Evolutionary conservation across 1,140 invertebrate genomes (phyloP).

Genomic region (Brachionus rubens): DNA sequence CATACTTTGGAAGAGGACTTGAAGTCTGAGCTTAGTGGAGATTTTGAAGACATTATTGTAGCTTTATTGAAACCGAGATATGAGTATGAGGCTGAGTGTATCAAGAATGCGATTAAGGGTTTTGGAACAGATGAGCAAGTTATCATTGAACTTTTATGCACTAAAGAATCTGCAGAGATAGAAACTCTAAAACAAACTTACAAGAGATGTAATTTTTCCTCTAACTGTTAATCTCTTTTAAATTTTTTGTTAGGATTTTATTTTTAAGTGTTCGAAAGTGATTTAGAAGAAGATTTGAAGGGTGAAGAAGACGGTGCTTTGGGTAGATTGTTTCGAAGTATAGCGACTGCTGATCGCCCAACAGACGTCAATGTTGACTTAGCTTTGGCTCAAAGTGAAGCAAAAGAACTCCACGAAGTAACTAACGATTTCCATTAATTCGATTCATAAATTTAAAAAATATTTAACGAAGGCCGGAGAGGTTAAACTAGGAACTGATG

Average conservation of each 20-base stretch:
- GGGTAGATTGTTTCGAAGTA: neutral
- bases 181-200: conserved; percentile 29
- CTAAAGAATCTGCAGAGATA: conserved; percentile 13
- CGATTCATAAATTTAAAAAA: no score
- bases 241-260: neutral
- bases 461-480: no score
- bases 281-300: conserved; percentile 22
- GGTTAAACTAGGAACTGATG: no score
- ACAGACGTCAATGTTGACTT: neutral
- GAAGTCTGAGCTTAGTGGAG: no score
- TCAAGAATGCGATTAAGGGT: conserved; percentile 59
- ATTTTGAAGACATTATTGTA: no score
- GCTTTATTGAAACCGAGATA: no score
- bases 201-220: neutral
- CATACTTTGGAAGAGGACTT: no score
- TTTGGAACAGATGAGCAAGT: conserved; percentile 49
- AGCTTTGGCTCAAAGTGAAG: conserved; percentile 1
- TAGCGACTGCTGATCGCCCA: neutral
- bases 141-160: conserved; percentile 1
- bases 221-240: neutral
- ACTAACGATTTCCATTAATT: no score
- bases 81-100: no score
- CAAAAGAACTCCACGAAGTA: conserved; percentile 12
- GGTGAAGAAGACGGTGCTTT: neutral
- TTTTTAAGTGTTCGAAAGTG: neutral